Conservation (phyloP, 1,140 invertebrate species). For the Sycophaga agraensis region DNA sequence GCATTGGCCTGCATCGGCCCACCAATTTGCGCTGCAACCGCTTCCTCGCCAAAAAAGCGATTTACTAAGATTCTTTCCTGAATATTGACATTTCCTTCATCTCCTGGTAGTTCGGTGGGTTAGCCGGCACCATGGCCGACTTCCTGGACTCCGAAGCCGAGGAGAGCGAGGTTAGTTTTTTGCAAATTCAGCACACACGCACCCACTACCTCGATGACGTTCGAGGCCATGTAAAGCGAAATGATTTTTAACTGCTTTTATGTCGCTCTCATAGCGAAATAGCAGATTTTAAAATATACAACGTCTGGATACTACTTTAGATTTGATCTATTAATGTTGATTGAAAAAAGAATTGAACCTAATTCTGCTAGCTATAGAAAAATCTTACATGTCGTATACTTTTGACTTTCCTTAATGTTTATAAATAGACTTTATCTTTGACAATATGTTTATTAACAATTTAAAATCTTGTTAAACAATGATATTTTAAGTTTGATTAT, state of each 20-base stretch:
- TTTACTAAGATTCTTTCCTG: neutral
- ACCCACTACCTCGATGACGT: neutral
- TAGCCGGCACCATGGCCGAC: constrained; percentile 59
- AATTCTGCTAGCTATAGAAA: no score
- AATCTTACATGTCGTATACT: no score
- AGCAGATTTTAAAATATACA: no score
- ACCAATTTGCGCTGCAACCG: neutral
- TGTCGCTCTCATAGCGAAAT: no score
- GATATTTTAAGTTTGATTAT: no score
- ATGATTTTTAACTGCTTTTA: neutral
- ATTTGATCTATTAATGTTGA: no score
- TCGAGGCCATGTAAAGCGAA: neutral
- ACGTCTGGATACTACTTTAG: no score
- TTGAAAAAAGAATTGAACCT: no score
- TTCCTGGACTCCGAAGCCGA: constrained; percentile 82
- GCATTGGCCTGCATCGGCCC: neutral
- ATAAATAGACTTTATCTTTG: constrained; percentile 14
- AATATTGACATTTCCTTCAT: neutral
- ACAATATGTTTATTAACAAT: neutral
- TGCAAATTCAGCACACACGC: neutral
- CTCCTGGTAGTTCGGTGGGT: neutral
- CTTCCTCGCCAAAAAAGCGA: neutral
- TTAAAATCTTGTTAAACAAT: no score
- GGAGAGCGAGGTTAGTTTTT: constrained; percentile 71
- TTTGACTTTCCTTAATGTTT: constrained; percentile 11